Base-by-base conservation (phyloP, 1,140 invertebrate species). In the Araneus ventricosus region DNA sequence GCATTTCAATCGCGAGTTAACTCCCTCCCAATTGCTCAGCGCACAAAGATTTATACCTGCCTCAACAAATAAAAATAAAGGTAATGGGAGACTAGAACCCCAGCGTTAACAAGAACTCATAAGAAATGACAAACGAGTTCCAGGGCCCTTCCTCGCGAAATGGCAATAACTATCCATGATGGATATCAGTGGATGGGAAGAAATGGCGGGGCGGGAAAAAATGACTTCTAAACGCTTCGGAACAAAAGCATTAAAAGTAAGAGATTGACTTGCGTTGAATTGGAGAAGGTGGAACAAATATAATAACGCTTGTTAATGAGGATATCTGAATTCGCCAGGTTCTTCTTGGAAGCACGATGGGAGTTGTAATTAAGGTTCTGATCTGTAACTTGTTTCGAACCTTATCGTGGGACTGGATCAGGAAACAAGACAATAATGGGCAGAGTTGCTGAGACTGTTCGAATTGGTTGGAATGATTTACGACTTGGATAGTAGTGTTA, bases 61-160 rank as follows among this genome's bases (percentile, higher is more conserved):
- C 24, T 61, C 37, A 10, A 41, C n/a, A 59, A 57, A 59, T 57
- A 90, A 79, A 57, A 80, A 57, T n/a, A 90, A 90, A 30, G 45
- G 39, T 79, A 90, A 90, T 79, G 30, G 30, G 52, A 80, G 52
- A 67, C 41, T 20, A n/a, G n/a, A 61, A 45, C 5, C 57, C n/a
- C 39, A 10, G 39, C 67, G 67, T 84, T 91, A 91, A 91, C 89
- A 82, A 91, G 89, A 63, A 63, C 89, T 41, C 34, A 34, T 30
- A 91, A 82, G 80, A 84, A 91, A 91, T 91, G 89, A 91, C 89
- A 91, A 84, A 91, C 89, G 89, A 91, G 89, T 91, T 63, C 67
- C 3, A 30, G 17, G 30, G 30, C 67, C 20, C 5, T 63, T 63
- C 59, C 59, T 63, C 59, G 61, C 34, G 39, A 80, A 90, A 90